Percentiles rank a stretch among this genome's conserved stretches.
Evolutionary conservation across 2,888 invertebrate genomes (phyloP).

Genomic region (Heliconius hortense): DNA sequence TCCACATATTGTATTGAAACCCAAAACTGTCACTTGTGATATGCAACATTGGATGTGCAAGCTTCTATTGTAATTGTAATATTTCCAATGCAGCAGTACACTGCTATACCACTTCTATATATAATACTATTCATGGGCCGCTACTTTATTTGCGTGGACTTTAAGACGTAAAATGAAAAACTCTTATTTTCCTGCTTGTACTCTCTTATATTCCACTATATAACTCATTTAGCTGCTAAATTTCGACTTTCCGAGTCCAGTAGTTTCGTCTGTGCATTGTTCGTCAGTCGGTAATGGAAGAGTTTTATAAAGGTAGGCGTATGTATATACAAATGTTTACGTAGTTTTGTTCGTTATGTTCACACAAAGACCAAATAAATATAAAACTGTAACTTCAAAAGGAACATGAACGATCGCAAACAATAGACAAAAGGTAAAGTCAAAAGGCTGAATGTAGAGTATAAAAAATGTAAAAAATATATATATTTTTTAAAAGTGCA

Average conservation of each 20-base stretch:
- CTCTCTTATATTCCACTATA: no score
- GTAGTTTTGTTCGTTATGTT: neutral
- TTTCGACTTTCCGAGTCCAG: no score
- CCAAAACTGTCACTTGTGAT: slow-evolving; percentile 7
- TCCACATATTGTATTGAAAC: slow-evolving; percentile 6
- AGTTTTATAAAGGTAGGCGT: no score
- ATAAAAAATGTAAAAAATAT: slow-evolving; percentile 5
- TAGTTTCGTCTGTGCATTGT: no score
- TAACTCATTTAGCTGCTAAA: no score
- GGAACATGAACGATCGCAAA: slow-evolving; percentile 17
- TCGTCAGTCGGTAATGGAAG: no score
- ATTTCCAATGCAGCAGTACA: neutral
- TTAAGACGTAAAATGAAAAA: no score
- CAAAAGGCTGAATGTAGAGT: slow-evolving; percentile 2
- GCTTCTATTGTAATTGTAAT: slow-evolving; percentile 11
- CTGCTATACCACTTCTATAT: neutral
- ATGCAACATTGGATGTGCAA: neutral
- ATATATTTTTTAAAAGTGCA: neutral
- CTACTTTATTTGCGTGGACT: no score
- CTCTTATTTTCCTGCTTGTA: no score
- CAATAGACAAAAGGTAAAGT: slow-evolving; percentile 16
- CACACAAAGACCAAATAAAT: slow-evolving; percentile 11
- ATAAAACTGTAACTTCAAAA: slow-evolving; percentile 18
- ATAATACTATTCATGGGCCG: neutral
- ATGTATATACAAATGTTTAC: neutral